A percentile compares a stretch with the other conserved stretches of the same genome.
These are phyloP conservation scores for Plemyria rubiginata DNA, from an alignment of 2,888 invertebrate genomes.

Conservation along the genomic window DNA sequence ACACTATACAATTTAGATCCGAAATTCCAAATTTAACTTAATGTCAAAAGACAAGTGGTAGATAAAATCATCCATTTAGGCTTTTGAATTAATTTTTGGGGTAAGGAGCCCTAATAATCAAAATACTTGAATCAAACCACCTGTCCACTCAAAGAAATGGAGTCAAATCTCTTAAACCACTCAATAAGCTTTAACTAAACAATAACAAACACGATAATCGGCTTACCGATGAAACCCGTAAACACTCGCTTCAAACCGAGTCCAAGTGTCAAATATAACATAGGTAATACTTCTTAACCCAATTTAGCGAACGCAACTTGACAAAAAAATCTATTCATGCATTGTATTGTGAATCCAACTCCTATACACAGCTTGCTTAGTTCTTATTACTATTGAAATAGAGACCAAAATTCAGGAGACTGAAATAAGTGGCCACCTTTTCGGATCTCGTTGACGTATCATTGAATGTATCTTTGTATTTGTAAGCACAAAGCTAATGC, in stretches of 20 bases:
- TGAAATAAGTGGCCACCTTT: conserved; percentile 34
- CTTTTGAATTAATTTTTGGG: background rate
- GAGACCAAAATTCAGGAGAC: conserved; percentile 39
- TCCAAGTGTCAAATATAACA: conserved; percentile 68
- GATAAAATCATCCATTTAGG: no score
- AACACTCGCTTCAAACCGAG: conserved; percentile 53
- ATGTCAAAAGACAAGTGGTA: no score
- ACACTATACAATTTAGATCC: no score
- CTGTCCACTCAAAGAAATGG: conserved; percentile 34
- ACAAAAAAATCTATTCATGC: conserved; percentile 53
- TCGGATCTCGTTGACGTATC: conserved; percentile 69
- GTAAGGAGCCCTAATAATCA: background rate
- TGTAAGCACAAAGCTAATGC: conserved; percentile 73
- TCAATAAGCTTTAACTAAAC: conserved; percentile 53
- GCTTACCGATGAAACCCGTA: conserved; percentile 68
- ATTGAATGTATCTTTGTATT: conserved; percentile 66
- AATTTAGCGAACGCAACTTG: conserved; percentile 63
- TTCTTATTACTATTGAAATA: conserved; percentile 36
- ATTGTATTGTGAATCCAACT: conserved; percentile 39
- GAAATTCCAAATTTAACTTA: no score
- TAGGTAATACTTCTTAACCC: conserved; percentile 59
- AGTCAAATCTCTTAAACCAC: conserved; percentile 40
- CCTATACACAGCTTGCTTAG: conserved; percentile 3
- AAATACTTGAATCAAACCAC: conserved; percentile 26
- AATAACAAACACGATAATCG: conserved; percentile 69